Base-by-base conservation (phyloP, 1,140 invertebrate genomes). In the Zaprionus lachaisei region DNA sequence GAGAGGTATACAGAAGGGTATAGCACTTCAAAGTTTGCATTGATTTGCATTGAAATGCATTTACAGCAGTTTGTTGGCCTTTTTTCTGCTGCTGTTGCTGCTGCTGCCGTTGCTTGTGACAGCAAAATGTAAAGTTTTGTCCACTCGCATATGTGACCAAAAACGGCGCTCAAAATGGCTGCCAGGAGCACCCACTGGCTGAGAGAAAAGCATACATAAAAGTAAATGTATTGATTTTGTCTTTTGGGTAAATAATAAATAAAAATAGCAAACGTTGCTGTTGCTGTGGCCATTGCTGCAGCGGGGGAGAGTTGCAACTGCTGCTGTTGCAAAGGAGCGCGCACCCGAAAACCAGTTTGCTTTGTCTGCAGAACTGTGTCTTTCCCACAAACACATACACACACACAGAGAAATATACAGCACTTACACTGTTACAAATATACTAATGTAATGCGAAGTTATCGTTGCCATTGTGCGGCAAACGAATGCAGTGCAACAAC, bases 371-470 rank as follows among this genome's bases (percentile, higher is more conserved):
- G 78, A 80, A 80, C 75, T 80, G 71, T 80, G 66, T 68, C 77
- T 87, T 87, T 87, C 85, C 84, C 84, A 87, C 71, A 86, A 51
- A 63, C 41, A 61, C 49, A 60, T 9, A 61, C 56, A 54, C 4
- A 51, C 15, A 60, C 17, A 65, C 17, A 64, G 9, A 54, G 7
- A 61, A 6, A 57, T 38, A 15, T 7, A 31, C n/a, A 47, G 41
- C 41, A 47, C 41, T 17, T 47, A 34, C 28, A 49, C 60, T 38
- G 38, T 22, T 37, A 66, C 68, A 81, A 72, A 77, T 80, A 64
- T 72, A 86, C 84, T 86, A 86, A 87, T 86, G 83, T 89, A 86
- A 86, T 87, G 83, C 84, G 82, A 86, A 86, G 84, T 86, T 86
- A 89, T 87, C 78, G 83, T 83, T 70, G 84, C 84, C 74, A 83